Evolutionary conservation across 2,113 vertebrate species (phyloP), one percentile per base, ranked within the genome.

Genomic region (Pteropus alecto): DNA sequence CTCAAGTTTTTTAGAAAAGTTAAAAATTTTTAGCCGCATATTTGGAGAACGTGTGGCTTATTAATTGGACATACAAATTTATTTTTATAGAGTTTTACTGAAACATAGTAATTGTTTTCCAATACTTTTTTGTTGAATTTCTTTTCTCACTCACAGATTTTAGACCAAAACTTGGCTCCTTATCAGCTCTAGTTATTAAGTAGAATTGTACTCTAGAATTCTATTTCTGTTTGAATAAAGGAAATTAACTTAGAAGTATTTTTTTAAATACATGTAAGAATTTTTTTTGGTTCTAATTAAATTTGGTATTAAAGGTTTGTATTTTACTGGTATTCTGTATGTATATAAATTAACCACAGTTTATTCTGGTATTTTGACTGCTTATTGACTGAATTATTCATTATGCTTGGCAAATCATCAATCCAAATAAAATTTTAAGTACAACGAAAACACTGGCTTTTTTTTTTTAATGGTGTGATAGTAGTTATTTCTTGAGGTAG

Each of bases 261-360:
- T 71, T 48, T 60, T 87, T 76, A 12, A 16, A 26, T 38, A 16
- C 41, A 70, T 74, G 13, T 22, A 48, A 38, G 7, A 63, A 74
- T 60, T 16, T 84, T 94, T 90, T 67, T 48, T 51, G 28, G 7
- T 48, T 89, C 21, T 87, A 94, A 87, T 54, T 97, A 28, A 87
- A 87, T 77, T 91, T 97, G 2, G 1, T 48, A 76, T 92, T 61
- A 26, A 86, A 71, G 8, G 7, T 65, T 93, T 89, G 4, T 18
- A 68, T 60, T 78, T 88, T 54, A 68, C 12, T 68, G 12, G 3
- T 95, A 46, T 61, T 83, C 15, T 71, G 30, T 78, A 82, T 3
- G n/a, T 89, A n/a, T 21, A 63, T 71, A 81, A 54, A 61, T 56
- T 61, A 60, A 77, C 2, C 18, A 0, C 2, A 85, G 2, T 73